Evolutionary conservation across 2,888 invertebrate species (phyloP), one percentile per base, ranked within the genome.

Genomic region (Trissoscelio sp.): DNA sequence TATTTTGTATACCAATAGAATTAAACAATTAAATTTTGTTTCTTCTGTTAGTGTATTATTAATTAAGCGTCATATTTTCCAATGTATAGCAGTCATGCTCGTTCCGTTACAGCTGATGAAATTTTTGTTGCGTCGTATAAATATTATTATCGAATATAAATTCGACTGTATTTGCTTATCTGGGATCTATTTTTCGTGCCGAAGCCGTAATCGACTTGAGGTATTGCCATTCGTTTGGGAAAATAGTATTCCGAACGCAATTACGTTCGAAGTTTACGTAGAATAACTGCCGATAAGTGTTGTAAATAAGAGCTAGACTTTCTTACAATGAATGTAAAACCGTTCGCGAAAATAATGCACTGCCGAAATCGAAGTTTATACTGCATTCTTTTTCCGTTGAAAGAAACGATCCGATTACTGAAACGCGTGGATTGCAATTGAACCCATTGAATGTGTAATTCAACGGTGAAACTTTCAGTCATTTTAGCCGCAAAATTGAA

Each of bases 261-360:
- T 69, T 62, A 69, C 58, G 60, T 11, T 69, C 31, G 55, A 46
- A 62, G 34, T 74, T 74, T 74, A 74, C 62, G 58, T 77, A 77
- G 46, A 67, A 67, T 69, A 70, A 78, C 62, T 70, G 70, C 70
- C 64, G 67, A 78, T 70, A 55, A 55, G 53, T 62, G 60, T 62
- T 78, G 70, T 78, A 69, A 78, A 78, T 78, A 70, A 70, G 20
- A 57, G 60, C 28, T 37, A 62, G 28, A 70, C 46, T 62, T 69
- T 62, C 62, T 44, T 62, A 42, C 67, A 18, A 51, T 74, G 58
- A 66, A 57, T 74, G 73, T 64, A 74, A 74, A 64, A 64, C 5
- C n/a, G 24, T 48, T 58, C 34, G 44, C 4, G 64, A 55, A 74
- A 74, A 55, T 55, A 55, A 64, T 57, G 58, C 48, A 64, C 55